Base-by-base conservation (phyloP, 1,140 invertebrate genomes). In the Neomicropteryx cornuta region DNA sequence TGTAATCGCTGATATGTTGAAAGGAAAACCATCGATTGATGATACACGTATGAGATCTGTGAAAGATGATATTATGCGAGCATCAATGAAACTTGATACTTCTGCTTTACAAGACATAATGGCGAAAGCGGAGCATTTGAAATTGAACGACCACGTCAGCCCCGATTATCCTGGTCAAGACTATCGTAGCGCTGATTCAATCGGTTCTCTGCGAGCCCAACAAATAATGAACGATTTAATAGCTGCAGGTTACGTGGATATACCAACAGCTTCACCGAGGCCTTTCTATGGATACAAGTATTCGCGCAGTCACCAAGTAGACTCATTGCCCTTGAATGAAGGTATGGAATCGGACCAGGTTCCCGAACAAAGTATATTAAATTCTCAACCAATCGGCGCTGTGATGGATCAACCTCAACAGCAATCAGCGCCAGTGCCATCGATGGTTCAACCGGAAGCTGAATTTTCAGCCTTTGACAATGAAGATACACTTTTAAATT, bases 1-100 rank as follows among this genome's bases (percentile, higher is more conserved):
- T 51, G 39, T 68, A 38, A 60, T 67, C 3, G 58, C 60, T 33
- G 64, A 67, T 35, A 60, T 67, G 53, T 51, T 69, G 34, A 66
- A 59, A 52, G 62, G 62, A 16, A 69, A 65, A 50, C 39, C 55
- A 18, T 35, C 49, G 8, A 21, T 56, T 24, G 62, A 62, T 37
- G 60, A 66, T 18, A 49, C 49, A 4, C 55, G 58, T 36, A 41
- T 62, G 19, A 42, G 53, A 30, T 32, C 51, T 21, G 39, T 62
- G 19, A 49, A 55, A 39, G 59, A 62, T 14, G 54, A 61, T 34
- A 51, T 53, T 23, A 63, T 56, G 33, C 48, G 53, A 11, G 19
- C 42, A 8, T 58, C 66, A 17, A 43, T 58, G 10, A 64, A 59
- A 42, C 40, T 66, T 11, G 62, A 69, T 38, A 49, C 63, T 11